These are phyloP conservation scores for Suillia variegata DNA, from an alignment of 2,888 invertebrate species.

Conservation along the genomic window DNA sequence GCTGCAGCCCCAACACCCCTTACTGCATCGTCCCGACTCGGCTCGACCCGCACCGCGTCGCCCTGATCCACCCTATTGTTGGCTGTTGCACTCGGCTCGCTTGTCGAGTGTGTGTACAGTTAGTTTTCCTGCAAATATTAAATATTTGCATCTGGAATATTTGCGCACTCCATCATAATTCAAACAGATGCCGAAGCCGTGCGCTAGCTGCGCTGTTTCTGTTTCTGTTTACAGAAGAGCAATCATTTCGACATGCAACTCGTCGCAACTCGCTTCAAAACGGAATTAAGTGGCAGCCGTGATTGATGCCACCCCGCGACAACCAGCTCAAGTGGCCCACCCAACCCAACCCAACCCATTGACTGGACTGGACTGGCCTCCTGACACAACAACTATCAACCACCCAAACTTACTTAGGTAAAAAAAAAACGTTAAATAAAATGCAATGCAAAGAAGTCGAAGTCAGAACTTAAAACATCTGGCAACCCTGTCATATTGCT, in stretches of 20 bases:
- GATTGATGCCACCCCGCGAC: neutral
- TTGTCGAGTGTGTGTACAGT: conserved; percentile 40
- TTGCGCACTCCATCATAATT: conserved; percentile 60
- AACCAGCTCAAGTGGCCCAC: no score
- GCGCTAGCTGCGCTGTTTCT: neutral
- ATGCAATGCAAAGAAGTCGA: no score
- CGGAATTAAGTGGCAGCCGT: conserved; percentile 55
- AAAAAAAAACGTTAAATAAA: no score
- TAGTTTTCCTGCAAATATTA: conserved; percentile 60
- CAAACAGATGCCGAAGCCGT: conserved; percentile 53
- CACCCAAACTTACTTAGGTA: no score
- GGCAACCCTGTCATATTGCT: no score
- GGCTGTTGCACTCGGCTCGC: neutral
- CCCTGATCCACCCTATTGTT: conserved; percentile 36
- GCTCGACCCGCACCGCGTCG: conserved; percentile 38
- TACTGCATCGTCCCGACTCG: conserved; percentile 39
- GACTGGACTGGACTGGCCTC: no score
- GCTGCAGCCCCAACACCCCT: conserved; percentile 26
- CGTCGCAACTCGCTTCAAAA: conserved; percentile 57
- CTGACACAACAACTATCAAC: no score
- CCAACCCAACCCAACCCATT: no score
- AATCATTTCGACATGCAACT: conserved; percentile 58
- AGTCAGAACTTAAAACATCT: no score
- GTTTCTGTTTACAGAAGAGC: conserved; percentile 57
- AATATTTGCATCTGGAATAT: conserved; percentile 61